These are phyloP conservation scores for Bilobella aurantiaca DNA, from an alignment of 1,140 invertebrate species.

Conservation along the genomic window DNA sequence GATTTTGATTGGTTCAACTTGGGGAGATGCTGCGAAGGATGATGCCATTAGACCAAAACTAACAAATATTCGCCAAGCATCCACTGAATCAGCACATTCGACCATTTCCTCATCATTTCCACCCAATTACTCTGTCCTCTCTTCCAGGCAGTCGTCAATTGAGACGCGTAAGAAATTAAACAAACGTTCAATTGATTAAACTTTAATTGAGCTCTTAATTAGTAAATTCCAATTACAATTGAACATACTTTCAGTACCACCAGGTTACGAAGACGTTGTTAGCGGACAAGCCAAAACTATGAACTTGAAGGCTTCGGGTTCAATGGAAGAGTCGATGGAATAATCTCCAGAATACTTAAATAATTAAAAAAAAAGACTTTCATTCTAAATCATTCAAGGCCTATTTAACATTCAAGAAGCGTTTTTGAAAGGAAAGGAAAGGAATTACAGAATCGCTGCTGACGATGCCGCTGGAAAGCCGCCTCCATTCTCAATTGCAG, in stretches of 20 bases:
- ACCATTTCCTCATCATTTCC: neutral
- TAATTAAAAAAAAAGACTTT: no score
- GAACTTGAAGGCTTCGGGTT: no score
- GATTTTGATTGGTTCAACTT: neutral
- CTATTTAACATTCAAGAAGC: no score
- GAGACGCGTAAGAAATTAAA: neutral
- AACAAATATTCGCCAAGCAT: neutral
- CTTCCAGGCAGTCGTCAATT: neutral
- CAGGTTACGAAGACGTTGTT: neutral
- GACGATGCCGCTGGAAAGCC: no score
- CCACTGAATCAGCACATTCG: neutral
- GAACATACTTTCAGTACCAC: neutral
- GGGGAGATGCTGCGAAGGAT: neutral
- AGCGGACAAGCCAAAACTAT: no score
- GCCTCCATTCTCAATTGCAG: no score
- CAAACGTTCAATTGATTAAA: neutral
- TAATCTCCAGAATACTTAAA: no score
- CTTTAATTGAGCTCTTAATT: neutral
- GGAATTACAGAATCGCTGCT: no score
- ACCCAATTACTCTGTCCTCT: neutral
- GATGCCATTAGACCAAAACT: neutral
- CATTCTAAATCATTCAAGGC: no score
- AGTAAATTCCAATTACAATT: no score
- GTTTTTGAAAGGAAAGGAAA: no score
- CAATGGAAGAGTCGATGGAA: no score